Evolutionary conservation across 2,797 vertebrate species (phyloP).

Genomic region (Otolemur crassicaudatus): DNA sequence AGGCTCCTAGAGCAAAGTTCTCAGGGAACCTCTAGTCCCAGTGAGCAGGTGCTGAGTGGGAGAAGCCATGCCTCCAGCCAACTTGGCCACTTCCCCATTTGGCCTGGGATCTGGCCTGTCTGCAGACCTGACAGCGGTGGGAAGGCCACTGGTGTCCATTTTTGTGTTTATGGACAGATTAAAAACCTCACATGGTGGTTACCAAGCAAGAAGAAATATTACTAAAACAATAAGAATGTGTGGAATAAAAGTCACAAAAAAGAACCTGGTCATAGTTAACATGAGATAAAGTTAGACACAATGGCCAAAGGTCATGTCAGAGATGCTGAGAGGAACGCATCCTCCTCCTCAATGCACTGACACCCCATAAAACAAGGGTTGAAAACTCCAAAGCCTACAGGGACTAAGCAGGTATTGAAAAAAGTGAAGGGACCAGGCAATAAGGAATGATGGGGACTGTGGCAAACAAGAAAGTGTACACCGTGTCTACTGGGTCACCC

Average conservation of each 20-base stretch:
- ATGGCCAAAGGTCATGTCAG: background rate
- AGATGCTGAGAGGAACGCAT: background rate
- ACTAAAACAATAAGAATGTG: background rate
- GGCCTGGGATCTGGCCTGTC: background rate
- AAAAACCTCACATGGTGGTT: background rate
- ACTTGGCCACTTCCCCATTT: background rate
- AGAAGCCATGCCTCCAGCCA: background rate
- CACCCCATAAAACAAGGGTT: background rate
- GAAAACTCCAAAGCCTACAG: background rate
- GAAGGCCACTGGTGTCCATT: background rate
- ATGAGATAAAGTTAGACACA: background rate
- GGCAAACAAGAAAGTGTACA: background rate
- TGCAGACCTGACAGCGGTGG: background rate
- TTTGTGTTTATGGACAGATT: background rate
- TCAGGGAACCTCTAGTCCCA: background rate
- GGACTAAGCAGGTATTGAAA: background rate
- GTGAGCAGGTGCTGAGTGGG: background rate
- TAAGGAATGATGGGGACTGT: background rate
- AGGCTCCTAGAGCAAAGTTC: background rate
- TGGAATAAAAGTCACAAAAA: conserved; percentile 21
- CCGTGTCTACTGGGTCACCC: background rate
- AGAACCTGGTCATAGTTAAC: background rate
- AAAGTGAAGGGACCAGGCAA: background rate
- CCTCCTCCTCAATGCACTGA: background rate
- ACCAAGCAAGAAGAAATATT: background rate